These are phyloP conservation scores for Morinoia aosen DNA, from an alignment of 2,888 invertebrate species.

Conservation along the genomic window DNA sequence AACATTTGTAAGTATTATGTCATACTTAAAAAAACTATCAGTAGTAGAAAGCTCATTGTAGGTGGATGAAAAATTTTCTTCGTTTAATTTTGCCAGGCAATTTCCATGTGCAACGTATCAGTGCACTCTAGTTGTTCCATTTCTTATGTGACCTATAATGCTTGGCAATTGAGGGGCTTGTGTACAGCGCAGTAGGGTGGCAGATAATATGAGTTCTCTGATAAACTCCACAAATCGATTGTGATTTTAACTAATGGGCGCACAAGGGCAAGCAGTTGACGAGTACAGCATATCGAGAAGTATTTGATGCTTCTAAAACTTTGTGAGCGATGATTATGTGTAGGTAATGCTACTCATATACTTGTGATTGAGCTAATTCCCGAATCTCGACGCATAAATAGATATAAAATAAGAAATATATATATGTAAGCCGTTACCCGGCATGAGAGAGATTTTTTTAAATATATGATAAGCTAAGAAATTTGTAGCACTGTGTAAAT, in stretches of 20 bases:
- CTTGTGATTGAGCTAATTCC: background rate
- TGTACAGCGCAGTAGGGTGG: background rate
- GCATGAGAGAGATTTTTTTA: background rate
- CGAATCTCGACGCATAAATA: background rate
- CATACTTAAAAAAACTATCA: too few species aligned
- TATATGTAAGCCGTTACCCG: background rate
- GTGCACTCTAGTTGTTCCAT: too few species aligned
- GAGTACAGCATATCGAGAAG: background rate
- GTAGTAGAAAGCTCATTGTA: too few species aligned
- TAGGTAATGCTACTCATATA: background rate
- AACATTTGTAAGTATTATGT: too few species aligned
- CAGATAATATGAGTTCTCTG: background rate
- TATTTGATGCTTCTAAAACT: background rate
- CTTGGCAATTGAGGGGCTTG: background rate
- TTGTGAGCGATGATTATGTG: background rate
- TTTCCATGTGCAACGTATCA: too few species aligned
- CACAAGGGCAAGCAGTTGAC: background rate
- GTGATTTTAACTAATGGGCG: background rate
- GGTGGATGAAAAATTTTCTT: too few species aligned
- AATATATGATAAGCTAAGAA: background rate
- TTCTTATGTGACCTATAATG: background rate
- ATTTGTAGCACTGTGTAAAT: background rate
- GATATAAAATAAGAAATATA: background rate
- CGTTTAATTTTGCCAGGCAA: too few species aligned
- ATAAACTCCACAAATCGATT: background rate